These are phyloP conservation scores for Lasioglossum baleicum DNA, from an alignment of 1,140 invertebrate species.

Conservation along the genomic window DNA sequence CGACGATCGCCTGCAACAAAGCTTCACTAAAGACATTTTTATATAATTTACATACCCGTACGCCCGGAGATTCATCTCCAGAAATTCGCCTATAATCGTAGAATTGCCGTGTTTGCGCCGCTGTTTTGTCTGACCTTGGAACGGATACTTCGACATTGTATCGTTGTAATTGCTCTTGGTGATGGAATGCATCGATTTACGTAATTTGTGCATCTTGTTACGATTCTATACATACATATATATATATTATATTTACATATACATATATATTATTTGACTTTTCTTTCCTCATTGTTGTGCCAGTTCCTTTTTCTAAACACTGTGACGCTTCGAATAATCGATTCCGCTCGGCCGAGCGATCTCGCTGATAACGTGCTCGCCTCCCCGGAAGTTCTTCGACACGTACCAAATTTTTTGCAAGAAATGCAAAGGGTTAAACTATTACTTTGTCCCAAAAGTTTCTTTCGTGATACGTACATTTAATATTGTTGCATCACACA, in stretches of 20 bases:
- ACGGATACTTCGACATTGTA: slow-evolving; percentile 25
- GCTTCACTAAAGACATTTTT: slow-evolving; percentile 40
- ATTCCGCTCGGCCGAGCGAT: slow-evolving; percentile 46
- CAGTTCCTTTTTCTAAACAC: slow-evolving; percentile 49
- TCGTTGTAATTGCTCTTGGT: slow-evolving; percentile 61
- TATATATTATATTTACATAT: neutral
- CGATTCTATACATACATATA: slow-evolving; percentile 17
- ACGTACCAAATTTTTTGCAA: neutral
- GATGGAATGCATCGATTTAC: slow-evolving; percentile 71
- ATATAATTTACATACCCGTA: neutral
- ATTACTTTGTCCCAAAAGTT: too few species aligned
- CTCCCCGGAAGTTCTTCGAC: neutral
- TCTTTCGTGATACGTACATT: too few species aligned
- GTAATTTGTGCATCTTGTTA: slow-evolving; percentile 60
- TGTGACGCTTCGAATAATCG: slow-evolving; percentile 61
- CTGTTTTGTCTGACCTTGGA: slow-evolving; percentile 50
- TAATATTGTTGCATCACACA: too few species aligned
- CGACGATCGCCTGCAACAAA: slow-evolving; percentile 42
- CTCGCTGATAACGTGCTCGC: neutral
- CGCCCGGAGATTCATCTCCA: slow-evolving; percentile 14
- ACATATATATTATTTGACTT: slow-evolving; percentile 38
- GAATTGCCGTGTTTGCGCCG: slow-evolving; percentile 19
- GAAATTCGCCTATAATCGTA: slow-evolving; percentile 25
- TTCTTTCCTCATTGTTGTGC: slow-evolving; percentile 55
- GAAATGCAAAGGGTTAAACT: too few species aligned